Evolutionary conservation across 2,797 vertebrate species (phyloP), one percentile per base, ranked within the genome.

Genomic region (Aythya fuligula): DNA sequence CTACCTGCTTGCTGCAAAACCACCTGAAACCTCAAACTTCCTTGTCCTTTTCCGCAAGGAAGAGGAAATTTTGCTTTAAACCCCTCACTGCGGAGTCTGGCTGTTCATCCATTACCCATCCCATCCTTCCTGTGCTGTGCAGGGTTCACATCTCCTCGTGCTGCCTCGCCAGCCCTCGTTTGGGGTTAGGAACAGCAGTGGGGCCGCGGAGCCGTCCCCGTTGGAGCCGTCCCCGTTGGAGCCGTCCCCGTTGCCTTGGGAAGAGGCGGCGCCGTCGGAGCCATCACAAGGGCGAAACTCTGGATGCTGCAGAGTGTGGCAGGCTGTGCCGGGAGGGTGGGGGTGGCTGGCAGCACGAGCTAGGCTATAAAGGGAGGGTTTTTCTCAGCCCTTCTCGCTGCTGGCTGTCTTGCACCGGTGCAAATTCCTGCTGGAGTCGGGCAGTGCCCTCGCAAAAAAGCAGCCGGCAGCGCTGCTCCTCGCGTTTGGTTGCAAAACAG

Each of bases 261-360:
- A 86, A 79, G 83, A 14, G 47, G 85, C 2, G 5, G 5, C 20
- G 18, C 51, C 21, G 92, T 62, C 4, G 4, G 17, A 62, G 81
- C 15, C 1, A 30, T 90, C 88, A 64, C 14, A 39, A 94, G 79
- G 71, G 88, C 0, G 43, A 71, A 95, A 64, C 64, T 90, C 79
- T 70, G 4, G 13, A 3, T 82, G 64, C 88, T 85, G 90, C 80
- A 95, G 76, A 92, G 72, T 66, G 94, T 93, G 91, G 90, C 91
- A 78, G 78, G 72, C 89, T 27, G 65, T 58, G 70, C 84, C 49
- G 79, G 41, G 27, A 89, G 87, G 74, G 53, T 61, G 88, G 77
- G 79, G 86, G 73, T 90, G 84, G 81, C 84, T 89, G 89, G 34
- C 81, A 90, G 90, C 57, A 62, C 76, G 85, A 93, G 80, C 88